Base-by-base conservation (phyloP, 2,113 vertebrate genomes). In the Melanotaenia duboulayi region DNA sequence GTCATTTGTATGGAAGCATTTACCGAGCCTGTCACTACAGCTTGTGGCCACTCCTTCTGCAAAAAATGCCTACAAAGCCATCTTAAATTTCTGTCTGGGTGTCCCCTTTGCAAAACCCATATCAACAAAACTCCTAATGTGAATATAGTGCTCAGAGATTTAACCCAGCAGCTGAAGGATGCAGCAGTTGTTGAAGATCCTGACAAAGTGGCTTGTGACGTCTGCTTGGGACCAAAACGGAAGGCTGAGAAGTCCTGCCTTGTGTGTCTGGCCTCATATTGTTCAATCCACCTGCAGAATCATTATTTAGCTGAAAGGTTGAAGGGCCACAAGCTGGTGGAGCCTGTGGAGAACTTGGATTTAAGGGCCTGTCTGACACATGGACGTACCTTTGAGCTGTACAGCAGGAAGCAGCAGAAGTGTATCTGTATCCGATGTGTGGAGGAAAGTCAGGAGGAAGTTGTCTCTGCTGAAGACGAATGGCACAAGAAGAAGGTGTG, bases 371-470 rank as follows among this genome's bases (percentile, higher is more conserved):
- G 97, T 65, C 90, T 92, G 0, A 52, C 88, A 51, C 97, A 99
- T 0, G 95, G 96, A 62, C 95, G 96, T 74, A 95, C 96, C 28
- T 93, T 97, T 90, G 96, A 97, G 93, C 94, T 97, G 69, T 98
- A 96, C 94, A 96, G 92, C 85, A 93, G 92, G 65, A 87, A 81
- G 0, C 90, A 91, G 75, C 91, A 93, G 82, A 91, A 74, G 65
- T 97, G 95, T 81, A 95, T 98, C 87, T 98, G 97, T 77, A 94
- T 95, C 62, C 91, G 93, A 14, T 98, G 97, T 74, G 92, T 96
- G 90, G 25, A 80, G 13, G 64, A 60, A 9, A 64, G 55, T 14
- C 64, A 64, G 2, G 76, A 86, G n/a, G 82, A 83, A 7, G 67
- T 91, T 0, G 82, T 91, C 12, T 72, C 88, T 2, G 65, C 28